Conservation (phyloP, 2,113 vertebrate species). For the Gyps fulvus region DNA sequence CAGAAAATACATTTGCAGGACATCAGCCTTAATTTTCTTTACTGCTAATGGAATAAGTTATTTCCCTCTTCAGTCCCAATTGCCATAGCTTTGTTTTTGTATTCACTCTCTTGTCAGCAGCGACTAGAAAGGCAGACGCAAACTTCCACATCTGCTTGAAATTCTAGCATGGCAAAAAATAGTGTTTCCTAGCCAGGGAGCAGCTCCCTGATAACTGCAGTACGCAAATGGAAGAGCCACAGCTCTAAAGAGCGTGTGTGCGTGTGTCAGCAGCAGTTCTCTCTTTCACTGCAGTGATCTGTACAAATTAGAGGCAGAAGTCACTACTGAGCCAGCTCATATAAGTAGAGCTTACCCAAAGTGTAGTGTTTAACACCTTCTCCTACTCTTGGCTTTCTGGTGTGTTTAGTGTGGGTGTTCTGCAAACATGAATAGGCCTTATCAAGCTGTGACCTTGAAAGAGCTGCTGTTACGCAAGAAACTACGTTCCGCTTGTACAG, state of each 20-base stretch:
- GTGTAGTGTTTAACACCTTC: neutral
- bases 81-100: neutral
- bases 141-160: neutral
- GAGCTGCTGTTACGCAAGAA: neutral
- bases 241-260: neutral
- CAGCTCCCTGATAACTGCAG: neutral
- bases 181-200: neutral
- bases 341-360: neutral
- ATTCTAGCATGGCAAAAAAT: neutral
- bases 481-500: neutral
- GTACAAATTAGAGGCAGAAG: neutral
- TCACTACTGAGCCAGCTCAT: neutral
- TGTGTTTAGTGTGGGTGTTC: neutral
- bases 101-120: neutral
- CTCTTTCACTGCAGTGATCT: neutral
- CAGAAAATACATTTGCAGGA: neutral
- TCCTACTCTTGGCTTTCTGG: neutral
- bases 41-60: neutral
- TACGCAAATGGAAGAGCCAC: neutral
- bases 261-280: neutral
- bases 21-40: neutral
- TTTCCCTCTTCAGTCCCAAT: neutral
- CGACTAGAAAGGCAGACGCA: neutral
- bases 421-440: neutral
- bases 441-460: slow-evolving; percentile 24